Conservation (phyloP, 2,113 vertebrate species). For the Amazona vittata region DNA sequence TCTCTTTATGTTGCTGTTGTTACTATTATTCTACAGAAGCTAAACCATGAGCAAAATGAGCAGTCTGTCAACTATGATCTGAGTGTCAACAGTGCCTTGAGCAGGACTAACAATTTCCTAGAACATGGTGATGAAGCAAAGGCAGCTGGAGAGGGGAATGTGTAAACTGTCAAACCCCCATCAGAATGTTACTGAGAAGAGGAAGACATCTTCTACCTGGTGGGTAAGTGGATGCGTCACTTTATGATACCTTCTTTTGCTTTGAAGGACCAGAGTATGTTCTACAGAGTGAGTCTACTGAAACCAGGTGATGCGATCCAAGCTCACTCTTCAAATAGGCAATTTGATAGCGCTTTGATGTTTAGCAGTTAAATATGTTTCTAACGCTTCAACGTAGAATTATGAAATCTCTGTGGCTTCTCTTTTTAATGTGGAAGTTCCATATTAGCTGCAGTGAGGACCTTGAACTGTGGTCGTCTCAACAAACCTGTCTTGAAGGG, state of each 20-base stretch:
- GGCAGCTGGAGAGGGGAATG: neutral
- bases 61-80: neutral
- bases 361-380: neutral
- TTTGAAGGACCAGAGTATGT: neutral
- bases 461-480: neutral
- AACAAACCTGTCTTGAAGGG: neutral
- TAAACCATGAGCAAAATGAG: neutral
- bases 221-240: rapidly evolving
- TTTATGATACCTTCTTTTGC: neutral
- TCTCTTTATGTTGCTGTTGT: neutral
- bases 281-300: neutral
- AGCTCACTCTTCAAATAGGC: neutral
- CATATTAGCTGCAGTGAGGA: neutral
- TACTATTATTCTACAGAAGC: neutral
- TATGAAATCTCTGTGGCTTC: neutral
- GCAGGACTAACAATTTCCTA: neutral
- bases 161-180: neutral
- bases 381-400: neutral
- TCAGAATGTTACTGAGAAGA: neutral
- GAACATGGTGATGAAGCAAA: neutral
- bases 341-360: neutral
- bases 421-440: neutral
- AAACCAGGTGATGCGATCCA: neutral
- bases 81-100: neutral
- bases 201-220: neutral